Conservation (phyloP, 2,888 invertebrate genomes). For the Embidobia sp. region DNA sequence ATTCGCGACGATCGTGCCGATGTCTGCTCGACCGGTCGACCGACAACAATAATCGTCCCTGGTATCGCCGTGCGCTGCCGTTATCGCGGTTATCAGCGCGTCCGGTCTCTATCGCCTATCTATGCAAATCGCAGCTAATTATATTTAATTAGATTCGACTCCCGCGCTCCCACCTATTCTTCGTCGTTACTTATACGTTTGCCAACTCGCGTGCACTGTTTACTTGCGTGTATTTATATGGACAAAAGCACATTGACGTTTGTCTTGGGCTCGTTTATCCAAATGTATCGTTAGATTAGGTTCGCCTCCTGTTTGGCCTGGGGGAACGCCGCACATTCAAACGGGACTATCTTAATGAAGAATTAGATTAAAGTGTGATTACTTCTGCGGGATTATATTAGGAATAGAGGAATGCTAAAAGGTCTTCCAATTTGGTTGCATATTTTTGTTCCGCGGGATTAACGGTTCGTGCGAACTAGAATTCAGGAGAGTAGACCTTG, state of each 20-base stretch:
- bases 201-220: constrained; percentile 56
- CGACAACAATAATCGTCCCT: constrained; percentile 80
- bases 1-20: constrained; percentile 76
- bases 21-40: constrained; percentile 72
- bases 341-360: constrained; percentile 47
- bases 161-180: constrained; percentile 77
- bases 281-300: constrained; percentile 26
- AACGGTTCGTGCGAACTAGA: too few relatives aligned
- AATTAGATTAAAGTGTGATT: constrained; percentile 19
- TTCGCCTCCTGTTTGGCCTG: constrained; percentile 2
- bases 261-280: constrained; percentile 43
- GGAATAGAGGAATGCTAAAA: too few relatives aligned
- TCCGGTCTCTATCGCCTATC: constrained; percentile 81
- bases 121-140: constrained; percentile 82
- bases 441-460: too few relatives aligned
- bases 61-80: constrained; percentile 78
- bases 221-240: constrained; percentile 53
- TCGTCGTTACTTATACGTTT: constrained; percentile 68
- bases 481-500: too few relatives aligned
- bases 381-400: neutral
- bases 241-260: constrained; percentile 55
- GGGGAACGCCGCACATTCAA: constrained; percentile 8
- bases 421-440: too few relatives aligned
- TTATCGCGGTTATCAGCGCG: constrained; percentile 80
- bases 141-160: constrained; percentile 82